Base-by-base conservation (phyloP, 1,140 invertebrate genomes). In the Anoplolepis gracilipes region DNA sequence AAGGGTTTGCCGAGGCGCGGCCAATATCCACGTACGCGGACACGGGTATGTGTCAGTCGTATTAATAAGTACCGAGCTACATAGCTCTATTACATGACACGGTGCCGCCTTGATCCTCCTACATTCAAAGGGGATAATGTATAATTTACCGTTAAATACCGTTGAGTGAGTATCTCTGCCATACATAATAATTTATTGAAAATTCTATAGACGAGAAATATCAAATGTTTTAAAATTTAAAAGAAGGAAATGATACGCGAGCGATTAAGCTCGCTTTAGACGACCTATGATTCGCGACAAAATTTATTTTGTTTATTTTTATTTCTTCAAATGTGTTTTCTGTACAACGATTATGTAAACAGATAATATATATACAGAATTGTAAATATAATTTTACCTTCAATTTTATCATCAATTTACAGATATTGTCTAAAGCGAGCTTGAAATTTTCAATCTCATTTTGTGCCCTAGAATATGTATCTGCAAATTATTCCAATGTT, bases 1-100 rank as follows among this genome's bases (percentile, higher is more conserved):
- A 90, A 86, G 81, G 84, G 87, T 84, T 88, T 82, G 85, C 85
- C 85, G 87, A 92, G 85, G 85, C 91, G 87, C 78, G 67, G 76
- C 88, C 88, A 89, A 91, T 91, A 90, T 89, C 79, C 78, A 78
- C 72, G 46, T 46, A 30, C 61, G 53, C 39, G 53, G 46, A 36
- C 55, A 33, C 67, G 33, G 25, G 25, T 72, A 46, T 73, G 67
- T 77, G 59, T 75, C 57, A 53, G 42, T 36, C 57, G 59, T 84
- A 84, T 84, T 84, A 84, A 77, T 65, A 76, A 77, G 42, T 42
- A 42, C 62, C 30, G 57, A 46, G 55, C 16, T 79, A 49, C 25
- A 30, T 72, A 25, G 42, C 46, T 49, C 46, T 28, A 25, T 70
- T 81, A 33, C n/a, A 61, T 36, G 39, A 36, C 36, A 61, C 16